Percentiles rank a stretch among this genome's conserved stretches.
Conservation (phyloP, 2,888 invertebrate genomes). For the Lasioglossum malachurum region DNA sequence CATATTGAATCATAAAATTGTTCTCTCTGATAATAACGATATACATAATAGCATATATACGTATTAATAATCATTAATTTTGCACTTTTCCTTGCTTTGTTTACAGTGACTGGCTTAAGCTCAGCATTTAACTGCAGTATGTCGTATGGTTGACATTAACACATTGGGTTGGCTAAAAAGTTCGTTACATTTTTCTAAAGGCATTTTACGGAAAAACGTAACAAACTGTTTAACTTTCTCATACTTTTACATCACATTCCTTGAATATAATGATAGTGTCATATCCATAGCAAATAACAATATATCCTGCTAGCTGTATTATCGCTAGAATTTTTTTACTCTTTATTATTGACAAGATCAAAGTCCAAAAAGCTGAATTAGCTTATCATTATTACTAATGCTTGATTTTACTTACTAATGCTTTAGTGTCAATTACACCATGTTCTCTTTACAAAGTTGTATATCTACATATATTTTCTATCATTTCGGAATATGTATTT, state of each 20-base stretch:
- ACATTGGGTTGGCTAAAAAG: background rate
- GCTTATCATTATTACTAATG: conserved; percentile 37
- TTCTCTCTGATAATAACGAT: background rate
- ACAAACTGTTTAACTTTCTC: background rate
- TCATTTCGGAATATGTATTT: conserved; percentile 9
- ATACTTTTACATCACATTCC: conserved; percentile 7
- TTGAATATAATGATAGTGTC: conserved; percentile 5
- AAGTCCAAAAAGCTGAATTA: background rate
- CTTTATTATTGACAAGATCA: conserved; percentile 4
- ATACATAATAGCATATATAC: conserved; percentile 27
- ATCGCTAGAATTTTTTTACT: background rate
- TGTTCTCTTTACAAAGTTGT: conserved; percentile 11
- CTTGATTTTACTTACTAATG: conserved; percentile 25
- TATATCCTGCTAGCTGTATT: conserved; percentile 5
- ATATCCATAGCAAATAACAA: conserved; percentile 14
- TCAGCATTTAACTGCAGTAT: conserved; percentile 84
- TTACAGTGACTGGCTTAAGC: conserved; percentile 84
- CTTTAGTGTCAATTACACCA: conserved; percentile 33
- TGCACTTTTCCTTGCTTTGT: conserved; percentile 70
- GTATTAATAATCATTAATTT: conserved; percentile 40
- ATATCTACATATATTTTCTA: background rate
- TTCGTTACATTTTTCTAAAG: background rate
- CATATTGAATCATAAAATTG: conserved; percentile 26
- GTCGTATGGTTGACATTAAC: conserved; percentile 76
- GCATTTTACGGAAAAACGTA: background rate